A percentile compares a stretch with the other conserved stretches of the same genome.
Evolutionary conservation across 1,140 invertebrate genomes (phyloP).

Genomic region (Agrilus planipennis): DNA sequence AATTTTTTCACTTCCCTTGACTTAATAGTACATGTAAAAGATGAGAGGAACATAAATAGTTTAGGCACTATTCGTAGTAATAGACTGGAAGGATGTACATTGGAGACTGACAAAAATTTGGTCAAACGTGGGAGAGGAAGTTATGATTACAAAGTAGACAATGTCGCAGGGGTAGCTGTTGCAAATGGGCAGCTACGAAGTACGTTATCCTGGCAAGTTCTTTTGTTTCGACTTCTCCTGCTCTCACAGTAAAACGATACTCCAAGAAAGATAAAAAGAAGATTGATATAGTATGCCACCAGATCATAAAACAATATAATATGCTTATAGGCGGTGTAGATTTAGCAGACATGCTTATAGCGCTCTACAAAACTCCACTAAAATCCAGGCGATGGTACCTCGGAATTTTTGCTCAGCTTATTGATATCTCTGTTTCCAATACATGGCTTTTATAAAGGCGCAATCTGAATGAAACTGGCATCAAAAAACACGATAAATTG

Average conservation of each 20-base stretch:
- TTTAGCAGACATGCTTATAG: conserved; percentile 15
- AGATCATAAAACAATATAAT: neutral
- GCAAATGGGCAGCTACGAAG: conserved; percentile 1
- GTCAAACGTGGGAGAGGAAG: neutral
- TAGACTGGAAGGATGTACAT: neutral
- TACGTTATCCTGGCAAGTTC: neutral
- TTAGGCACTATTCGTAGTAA: conserved; percentile 1
- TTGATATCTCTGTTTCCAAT: conserved; percentile 25
- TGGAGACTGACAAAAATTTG: neutral
- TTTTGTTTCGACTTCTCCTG: neutral
- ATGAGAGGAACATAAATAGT: neutral
- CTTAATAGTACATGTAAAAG: neutral
- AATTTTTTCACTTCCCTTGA: neutral
- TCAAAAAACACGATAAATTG: too few relatives aligned
- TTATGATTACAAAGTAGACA: neutral
- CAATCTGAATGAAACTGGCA: too few relatives aligned
- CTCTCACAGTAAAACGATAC: neutral
- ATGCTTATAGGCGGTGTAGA: neutral
- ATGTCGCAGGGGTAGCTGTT: neutral
- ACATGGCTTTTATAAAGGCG: conserved; percentile 15
- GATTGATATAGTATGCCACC: neutral
- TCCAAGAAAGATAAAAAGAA: neutral
- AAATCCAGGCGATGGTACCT: conserved; percentile 11
- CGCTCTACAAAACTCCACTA: conserved; percentile 9
- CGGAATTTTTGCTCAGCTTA: conserved; percentile 21